Base-by-base conservation (phyloP, 2,113 vertebrate species). In the Poeciliopsis occidentalis region DNA sequence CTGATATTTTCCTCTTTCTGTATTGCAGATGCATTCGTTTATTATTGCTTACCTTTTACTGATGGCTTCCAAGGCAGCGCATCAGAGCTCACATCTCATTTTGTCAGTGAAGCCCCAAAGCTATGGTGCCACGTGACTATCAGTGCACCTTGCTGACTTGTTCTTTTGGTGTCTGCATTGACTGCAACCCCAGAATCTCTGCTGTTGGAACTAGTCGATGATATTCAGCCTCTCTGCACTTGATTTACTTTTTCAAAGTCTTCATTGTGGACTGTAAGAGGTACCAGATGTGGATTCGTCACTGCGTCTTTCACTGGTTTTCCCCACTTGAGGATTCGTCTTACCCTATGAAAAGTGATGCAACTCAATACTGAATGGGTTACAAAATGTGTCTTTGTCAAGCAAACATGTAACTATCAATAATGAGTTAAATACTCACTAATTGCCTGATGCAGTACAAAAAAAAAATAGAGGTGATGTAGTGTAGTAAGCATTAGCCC, bases 31-130 rank as follows among this genome's bases (percentile, higher is more conserved):
- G 71, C 80, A 67, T 85, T 82, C 70, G 80, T 87, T 84, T 87
- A 78, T 87, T 91, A 89, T 88, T 90, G 86, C 87, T 84, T 87
- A 85, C 88, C 68, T 83, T 37, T 70, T 30, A 85, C 87, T 82
- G 69, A 85, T 64, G 61, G 76, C 82, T 73, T 70, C 47, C 64
- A 81, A 79, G 54, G 81, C 77, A 87, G 83, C 84, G 82, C 84
- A 75, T 82, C 81, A 51, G 54, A 84, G 89, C 89, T 89, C 82
- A 83, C 64, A 3, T 80, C 85, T 89, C 79, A 85, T 86, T 86
- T 76, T 57, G 10, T 60, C 67, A 3, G 64, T 8, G 24, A 67
- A 68, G 76, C 76, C 87, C 81, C 78, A 37, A 71, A 81, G 90
- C 87, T 44, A 19, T 2, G 15, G 78, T 66, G 82, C 81, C 87